Base-by-base conservation (phyloP, 2,797 vertebrate genomes). In the Acipenser transmontanus region DNA sequence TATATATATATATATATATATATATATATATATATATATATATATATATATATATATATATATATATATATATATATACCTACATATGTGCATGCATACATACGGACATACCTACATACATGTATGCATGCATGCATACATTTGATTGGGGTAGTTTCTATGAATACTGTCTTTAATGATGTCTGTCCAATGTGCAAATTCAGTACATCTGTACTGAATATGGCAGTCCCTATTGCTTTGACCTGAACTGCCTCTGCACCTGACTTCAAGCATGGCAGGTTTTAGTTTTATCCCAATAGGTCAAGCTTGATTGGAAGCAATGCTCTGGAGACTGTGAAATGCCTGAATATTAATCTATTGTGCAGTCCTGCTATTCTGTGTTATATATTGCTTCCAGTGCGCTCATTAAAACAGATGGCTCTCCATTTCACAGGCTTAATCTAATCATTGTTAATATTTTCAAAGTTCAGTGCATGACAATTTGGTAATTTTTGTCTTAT, bases 391-490 rank as follows among this genome's bases (percentile, higher is more conserved):
- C 54, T 57, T 57, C 65, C 72, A 63, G 72, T 71, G 78, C 73
- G 68, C 72, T 74, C 73, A 78, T 81, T 75, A 77, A 70, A 77
- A 75, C 59, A 70, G 73, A 78, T 80, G 72, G 72, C 79, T 57
- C 13, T 57, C 6, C 4, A 10, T 57, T 57, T 57, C 54, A 57
- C 74, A 71, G 69, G 70, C 69, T 72, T 76, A 78, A 82, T 81
- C 80, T 80, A 75, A 85, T 84, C 77, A 71, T 69, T 78, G 74
- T 74, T 79, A 76, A 82, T 78, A 74, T 80, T 85, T 79, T 80
- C 80, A 82, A 79, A 77, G 81, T 80, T 73, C 66, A 74, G 73
- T 77, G 77, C 65, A 71, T 69, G 60, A 80, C 85, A 81, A 85
- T 86, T 80, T 82, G 78, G 85, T 85, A 81, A 81, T 75, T 81